Evolutionary conservation across 1,140 invertebrate genomes (phyloP).

Genomic region (Dreissena rostriformis): DNA sequence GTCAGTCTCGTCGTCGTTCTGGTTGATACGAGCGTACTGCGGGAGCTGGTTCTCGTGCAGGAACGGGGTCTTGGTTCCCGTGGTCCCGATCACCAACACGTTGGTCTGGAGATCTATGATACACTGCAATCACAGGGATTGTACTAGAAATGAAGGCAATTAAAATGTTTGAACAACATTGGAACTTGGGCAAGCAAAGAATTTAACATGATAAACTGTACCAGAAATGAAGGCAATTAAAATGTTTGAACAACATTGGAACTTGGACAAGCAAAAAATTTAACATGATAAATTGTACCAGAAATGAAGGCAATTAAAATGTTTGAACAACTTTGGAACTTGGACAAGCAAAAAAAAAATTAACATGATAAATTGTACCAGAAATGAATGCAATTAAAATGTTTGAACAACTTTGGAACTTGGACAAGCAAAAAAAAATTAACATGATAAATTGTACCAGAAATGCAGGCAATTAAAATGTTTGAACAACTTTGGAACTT

Average conservation of each 20-base stretch:
- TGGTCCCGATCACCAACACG: constrained; percentile 96
- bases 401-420: no score
- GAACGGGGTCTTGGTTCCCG: constrained; percentile 95
- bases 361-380: no score
- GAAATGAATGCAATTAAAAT: no score
- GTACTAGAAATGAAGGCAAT: neutral
- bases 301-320: no score
- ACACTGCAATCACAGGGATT: constrained; percentile 85
- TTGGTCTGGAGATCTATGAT: constrained; percentile 96
- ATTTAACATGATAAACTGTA: neutral
- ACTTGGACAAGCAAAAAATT: no score
- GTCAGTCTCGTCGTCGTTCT: constrained; percentile 83
- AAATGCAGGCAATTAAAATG: neutral
- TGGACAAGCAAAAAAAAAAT: no score
- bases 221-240: neutral
- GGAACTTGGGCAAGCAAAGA: no score
- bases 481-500: neutral
- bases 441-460: neutral
- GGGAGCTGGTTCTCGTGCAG: constrained; percentile 93
- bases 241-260: neutral
- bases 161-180: no score
- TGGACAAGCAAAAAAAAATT: no score
- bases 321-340: no score
- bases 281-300: no score
- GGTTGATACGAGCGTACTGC: constrained; percentile 73